Evolutionary conservation across 2,888 invertebrate species (phyloP).

Genomic region (Nephrotoma appendiculata): DNA sequence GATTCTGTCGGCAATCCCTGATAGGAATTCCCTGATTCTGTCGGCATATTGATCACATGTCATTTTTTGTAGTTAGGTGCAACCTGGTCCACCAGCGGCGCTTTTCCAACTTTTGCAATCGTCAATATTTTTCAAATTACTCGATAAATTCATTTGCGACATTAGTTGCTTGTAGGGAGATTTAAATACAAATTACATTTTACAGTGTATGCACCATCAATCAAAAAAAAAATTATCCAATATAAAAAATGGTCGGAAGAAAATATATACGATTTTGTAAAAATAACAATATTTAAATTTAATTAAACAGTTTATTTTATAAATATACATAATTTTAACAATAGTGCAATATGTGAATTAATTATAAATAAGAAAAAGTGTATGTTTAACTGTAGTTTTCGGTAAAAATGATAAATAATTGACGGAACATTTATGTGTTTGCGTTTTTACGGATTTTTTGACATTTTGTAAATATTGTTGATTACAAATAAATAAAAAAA

Average conservation of each 20-base stretch:
- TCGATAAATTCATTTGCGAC: no score
- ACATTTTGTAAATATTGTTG: slow-evolving; percentile 1
- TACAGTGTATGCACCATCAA: background rate
- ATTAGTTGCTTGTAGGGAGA: no score
- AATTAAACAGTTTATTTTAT: background rate
- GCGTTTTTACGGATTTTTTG: background rate
- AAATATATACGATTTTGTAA: background rate
- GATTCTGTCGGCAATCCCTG: no score
- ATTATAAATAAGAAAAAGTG: background rate
- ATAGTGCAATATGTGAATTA: background rate
- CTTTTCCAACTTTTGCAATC: no score
- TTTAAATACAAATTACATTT: background rate
- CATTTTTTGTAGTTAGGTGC: no score
- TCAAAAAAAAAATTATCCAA: slow-evolving; percentile 1
- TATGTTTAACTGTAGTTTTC: background rate
- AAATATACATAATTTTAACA: background rate
- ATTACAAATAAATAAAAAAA: background rate
- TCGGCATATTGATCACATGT: no score
- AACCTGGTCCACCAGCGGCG: no score
- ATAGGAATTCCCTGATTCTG: no score
- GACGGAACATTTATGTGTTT: background rate
- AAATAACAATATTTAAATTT: background rate
- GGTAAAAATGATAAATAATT: background rate
- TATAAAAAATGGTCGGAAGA: background rate
- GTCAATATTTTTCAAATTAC: no score